Base-by-base conservation (phyloP, 2,888 invertebrate species). In the Pilophorus perplexus region DNA sequence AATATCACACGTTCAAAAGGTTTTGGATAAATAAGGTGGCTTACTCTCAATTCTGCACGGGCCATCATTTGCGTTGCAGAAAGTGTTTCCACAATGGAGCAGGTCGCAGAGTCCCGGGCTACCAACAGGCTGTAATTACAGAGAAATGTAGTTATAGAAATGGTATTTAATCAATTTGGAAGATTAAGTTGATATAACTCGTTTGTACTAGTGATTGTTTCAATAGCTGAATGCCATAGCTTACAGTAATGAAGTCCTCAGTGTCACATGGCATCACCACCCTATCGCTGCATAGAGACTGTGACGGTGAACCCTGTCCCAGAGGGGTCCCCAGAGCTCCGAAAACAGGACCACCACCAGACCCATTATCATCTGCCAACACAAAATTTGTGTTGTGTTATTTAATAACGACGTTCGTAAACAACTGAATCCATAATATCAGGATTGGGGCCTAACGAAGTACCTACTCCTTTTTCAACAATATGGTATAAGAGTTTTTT, bases 211-310 rank as follows among this genome's bases (percentile, higher is more conserved):
- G n/a, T n/a, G n/a, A n/a, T n/a, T n/a, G n/a, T n/a, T n/a, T n/a
- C n/a, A n/a, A n/a, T n/a, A n/a, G n/a, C n/a, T n/a, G n/a, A n/a
- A n/a, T n/a, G n/a, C n/a, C n/a, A n/a, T n/a, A n/a, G n/a, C 70
- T 70, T 73, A 80, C 88, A 79, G 86, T 85, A 67, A 91, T 82
- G 74, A 91, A 87, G 75, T 91, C 90, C 74, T 91, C 91, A 64
- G 87, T 86, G 74, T 91, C 90, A 73, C 91, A 91, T 0, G 90
- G 89, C 78, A 91, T 85, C 0, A 90, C 84, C 52, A 91, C 83
- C 54, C 87, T 82, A 75, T 91, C 90, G 12, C 78, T 79, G 74
- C 91, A 91, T 0, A 81, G 76, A 71, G 78, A 79, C 38, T 81
- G 72, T 0, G 79, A 79, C 71, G 78, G 79, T 46, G 81, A 64